These are phyloP conservation scores for Podarcis raffonei DNA, from an alignment of 2,113 vertebrate species.

Conservation along the genomic window DNA sequence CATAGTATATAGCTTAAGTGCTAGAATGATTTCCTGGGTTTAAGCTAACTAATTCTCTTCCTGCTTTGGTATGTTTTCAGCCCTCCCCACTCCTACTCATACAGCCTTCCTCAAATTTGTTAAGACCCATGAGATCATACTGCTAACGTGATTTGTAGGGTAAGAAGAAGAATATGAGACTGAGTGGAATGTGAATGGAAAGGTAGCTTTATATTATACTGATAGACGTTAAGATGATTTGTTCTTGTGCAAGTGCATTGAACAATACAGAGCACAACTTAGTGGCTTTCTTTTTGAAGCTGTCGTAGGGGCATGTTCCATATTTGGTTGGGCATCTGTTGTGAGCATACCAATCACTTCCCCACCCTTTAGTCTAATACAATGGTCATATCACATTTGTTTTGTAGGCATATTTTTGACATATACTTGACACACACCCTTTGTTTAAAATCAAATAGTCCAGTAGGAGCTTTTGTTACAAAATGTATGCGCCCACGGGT, in stretches of 20 bases:
- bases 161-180: background rate
- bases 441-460: no score
- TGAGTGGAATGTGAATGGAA: background rate
- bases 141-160: conserved; percentile 16
- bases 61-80: conserved; percentile 59
- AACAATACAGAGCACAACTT: conserved; percentile 8
- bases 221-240: background rate
- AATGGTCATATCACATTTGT: background rate
- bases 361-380: background rate
- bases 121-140: conserved; percentile 41
- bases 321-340: conserved; percentile 10
- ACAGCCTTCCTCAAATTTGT: conserved; percentile 33
- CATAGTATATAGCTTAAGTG: conserved; percentile 62
- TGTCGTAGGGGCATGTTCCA: background rate
- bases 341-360: conserved; percentile 2
- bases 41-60: conserved; percentile 44
- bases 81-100: conserved; percentile 45
- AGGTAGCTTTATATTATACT: conserved; percentile 10
- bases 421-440: no score
- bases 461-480: background rate
- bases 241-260: background rate
- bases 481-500: background rate
- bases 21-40: conserved; percentile 62
- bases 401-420: background rate
- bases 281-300: background rate